Percentiles rank a stretch among this genome's conserved stretches.
Conservation (phyloP, 2,888 invertebrate genomes). For the Lumbricus terrestris region DNA sequence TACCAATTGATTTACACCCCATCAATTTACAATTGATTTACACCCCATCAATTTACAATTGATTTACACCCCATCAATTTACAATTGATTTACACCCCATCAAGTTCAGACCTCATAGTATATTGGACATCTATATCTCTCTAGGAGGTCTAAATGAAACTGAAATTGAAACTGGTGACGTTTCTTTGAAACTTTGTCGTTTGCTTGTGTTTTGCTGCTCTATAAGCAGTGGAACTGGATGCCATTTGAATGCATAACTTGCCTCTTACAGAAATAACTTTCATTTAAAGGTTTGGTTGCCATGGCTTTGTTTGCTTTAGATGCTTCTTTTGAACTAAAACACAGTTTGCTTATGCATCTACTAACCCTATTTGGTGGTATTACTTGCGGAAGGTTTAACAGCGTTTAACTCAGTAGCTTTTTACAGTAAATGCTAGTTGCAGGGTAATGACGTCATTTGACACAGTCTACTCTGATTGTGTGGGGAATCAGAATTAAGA, state of each 20-base stretch:
- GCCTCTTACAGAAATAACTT: background rate
- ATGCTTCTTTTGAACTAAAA: background rate
- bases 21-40: no score
- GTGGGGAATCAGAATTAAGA: background rate
- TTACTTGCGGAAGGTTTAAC: background rate
- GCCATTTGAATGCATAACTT: background rate
- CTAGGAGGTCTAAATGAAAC: background rate
- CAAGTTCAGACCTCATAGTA: no score
- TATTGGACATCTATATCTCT: no score
- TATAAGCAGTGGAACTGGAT: background rate
- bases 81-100: no score
- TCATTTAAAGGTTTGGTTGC: background rate
- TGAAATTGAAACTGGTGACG: background rate
- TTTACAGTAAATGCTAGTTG: background rate
- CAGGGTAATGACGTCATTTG: background rate
- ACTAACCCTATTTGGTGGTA: no score
- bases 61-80: no score
- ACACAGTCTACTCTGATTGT: background rate
- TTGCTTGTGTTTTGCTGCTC: background rate
- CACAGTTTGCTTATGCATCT: background rate
- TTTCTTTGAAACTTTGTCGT: background rate
- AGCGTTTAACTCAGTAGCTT: background rate
- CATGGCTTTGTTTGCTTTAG: background rate
- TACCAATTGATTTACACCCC: no score
- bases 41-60: no score